These are phyloP conservation scores for Morus bassanus DNA, from an alignment of 2,797 vertebrate species.

Conservation along the genomic window DNA sequence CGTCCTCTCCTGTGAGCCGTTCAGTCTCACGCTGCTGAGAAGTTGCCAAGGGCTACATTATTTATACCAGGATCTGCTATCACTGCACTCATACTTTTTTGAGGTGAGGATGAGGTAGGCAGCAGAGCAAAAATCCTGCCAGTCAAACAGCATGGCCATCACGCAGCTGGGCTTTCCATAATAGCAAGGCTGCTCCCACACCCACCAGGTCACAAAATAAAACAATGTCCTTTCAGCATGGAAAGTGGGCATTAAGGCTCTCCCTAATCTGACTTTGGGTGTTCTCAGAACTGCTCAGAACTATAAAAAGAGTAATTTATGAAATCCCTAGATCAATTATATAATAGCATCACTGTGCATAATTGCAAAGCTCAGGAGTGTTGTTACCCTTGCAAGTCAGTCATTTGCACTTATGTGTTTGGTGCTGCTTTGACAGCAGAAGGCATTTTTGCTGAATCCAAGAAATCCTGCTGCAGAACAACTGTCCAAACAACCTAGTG, in stretches of 20 bases:
- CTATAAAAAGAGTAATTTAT: neutral
- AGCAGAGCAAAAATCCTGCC: neutral
- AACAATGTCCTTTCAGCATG: neutral
- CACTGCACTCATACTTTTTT: neutral
- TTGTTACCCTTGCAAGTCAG: neutral
- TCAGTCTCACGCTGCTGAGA: neutral
- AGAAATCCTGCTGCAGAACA: neutral
- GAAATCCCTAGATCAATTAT: neutral
- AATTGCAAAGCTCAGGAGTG: conserved; percentile 8
- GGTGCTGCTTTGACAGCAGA: conserved; percentile 7
- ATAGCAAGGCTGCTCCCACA: neutral
- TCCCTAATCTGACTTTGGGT: neutral
- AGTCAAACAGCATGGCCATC: neutral
- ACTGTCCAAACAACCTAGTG: neutral
- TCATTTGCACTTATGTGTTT: neutral
- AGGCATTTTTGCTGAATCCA: neutral
- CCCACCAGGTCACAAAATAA: neutral
- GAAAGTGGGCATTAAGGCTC: neutral
- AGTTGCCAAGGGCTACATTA: neutral
- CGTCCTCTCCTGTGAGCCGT: neutral
- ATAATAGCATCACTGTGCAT: neutral
- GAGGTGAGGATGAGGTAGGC: neutral
- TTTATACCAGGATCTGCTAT: neutral
- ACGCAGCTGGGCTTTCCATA: neutral
- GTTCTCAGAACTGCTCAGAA: neutral